Base-by-base conservation (phyloP, 64 coral and sea anemone genomes). In the Acropora tenuis region DNA sequence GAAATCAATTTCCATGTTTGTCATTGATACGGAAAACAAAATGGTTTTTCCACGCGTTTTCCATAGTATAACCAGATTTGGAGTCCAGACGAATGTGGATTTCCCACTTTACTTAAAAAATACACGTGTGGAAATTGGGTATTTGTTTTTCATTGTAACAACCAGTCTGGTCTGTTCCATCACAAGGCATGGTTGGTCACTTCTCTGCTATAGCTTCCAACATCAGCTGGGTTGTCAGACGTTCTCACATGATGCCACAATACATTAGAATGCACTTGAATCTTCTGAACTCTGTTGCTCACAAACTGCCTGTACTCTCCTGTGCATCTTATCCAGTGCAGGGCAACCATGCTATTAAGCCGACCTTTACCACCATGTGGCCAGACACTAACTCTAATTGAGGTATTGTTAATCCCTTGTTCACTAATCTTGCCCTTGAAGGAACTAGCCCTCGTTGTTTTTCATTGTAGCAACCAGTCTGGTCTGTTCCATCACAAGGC, bases 401-500 rank as follows among this genome's bases (percentile, higher is more conserved):
- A 63, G 87, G 87, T 12, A 89, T 89, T 3, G 74, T 89, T 41
- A 89, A 43, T 15, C 87, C 87, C n/a, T 63, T 75, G 16, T 89
- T 89, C 1, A 75, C 73, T 50, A 78, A 78, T 78, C 87, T 77
- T 8, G 87, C 87, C 48, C 77, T 89, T 16, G 74, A 65, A 20
- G 77, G 1, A 59, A 61, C 89, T 63, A 90, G 75, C 63, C 47
- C 5, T 48, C 77, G 19, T n/a, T 69, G 8, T 90, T 16, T 81
- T 52, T n/a, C 30, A 30, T 30, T 30, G 30, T 30, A 30, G 30
- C 49, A 91, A 76, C 89, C 89, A 91, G 45, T 69, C 20, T 46
- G 78, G 89, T 40, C 89, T 79, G 66, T 90, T 90, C 88, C 77
- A 90, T 78, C 88, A 80, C 57, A 90, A 48, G 16, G n/a, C 76